Evolutionary conservation across 2,888 invertebrate genomes (phyloP), one percentile per base, ranked within the genome.

Genomic region (Polydrusus tereticollis): DNA sequence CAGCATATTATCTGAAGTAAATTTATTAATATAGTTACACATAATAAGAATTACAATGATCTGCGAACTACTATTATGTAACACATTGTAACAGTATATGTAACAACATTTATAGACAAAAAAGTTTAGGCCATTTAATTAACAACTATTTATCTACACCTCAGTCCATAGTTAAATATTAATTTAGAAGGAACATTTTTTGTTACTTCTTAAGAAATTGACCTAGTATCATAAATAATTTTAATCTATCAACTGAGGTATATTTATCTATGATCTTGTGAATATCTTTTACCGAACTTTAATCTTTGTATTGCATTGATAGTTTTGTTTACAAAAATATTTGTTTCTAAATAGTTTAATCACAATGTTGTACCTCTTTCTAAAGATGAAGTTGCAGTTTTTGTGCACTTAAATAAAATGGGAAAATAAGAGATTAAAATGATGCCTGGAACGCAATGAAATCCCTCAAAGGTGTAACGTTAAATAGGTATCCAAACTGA

Each of bases 1-100:
- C 2, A 41, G 4, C 7, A 41, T 16, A 41, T 41, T n/a, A 16
- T 1, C 16, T 16, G 23, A 67, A 63, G 36, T 67, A 58, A 59
- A 65, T 64, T 45, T 59, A 70, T 64, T 67, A 50, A 47, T 41
- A 70, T 70, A 70, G 59, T 77, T 82, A 82, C 81, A 82, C 78
- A 79, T 82, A 82, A 80, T 77, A 79, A 82, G 81, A 82, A 81
- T 80, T 82, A 83, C 82, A 82, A 72, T 80, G 77, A 78, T 82
- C 80, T 78, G 81, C 82, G 80, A 81, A 80, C 77, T 81, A 80
- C 73, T 80, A 81, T 79, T 80, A 79, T 80, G 78, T 79, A 81
- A 83, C 80, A 81, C 78, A 80, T 79, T 81, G 77, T 79, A 79
- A 81, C 80, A 80, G 76, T 81, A 81, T 77, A 78, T 82, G 77